A percentile compares a stretch with the other conserved stretches of the same genome.
These are phyloP conservation scores for Nebria brevicollis DNA, from an alignment of 2,888 invertebrate genomes.

Conservation along the genomic window DNA sequence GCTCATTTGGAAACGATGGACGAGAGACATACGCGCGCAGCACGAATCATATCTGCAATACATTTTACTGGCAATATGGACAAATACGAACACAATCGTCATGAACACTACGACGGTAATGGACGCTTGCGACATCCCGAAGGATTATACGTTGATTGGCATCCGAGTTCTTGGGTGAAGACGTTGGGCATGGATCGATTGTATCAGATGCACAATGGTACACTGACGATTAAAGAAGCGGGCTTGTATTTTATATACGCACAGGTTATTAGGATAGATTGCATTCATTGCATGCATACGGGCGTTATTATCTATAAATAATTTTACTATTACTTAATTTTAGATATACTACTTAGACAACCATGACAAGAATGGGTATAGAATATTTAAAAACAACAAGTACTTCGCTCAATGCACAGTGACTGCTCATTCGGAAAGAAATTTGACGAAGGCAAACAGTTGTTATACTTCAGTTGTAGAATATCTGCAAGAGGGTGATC, in stretches of 20 bases:
- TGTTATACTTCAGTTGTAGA: constrained; percentile 78
- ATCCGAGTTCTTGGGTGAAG: constrained; percentile 71
- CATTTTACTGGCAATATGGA: constrained; percentile 74
- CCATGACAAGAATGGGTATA: constrained; percentile 80
- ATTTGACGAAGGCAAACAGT: constrained; percentile 73
- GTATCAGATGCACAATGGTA: constrained; percentile 72
- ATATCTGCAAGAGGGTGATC: constrained; percentile 72
- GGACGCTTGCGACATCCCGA: constrained; percentile 73
- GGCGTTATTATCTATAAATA: no score
- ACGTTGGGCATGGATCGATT: constrained; percentile 70
- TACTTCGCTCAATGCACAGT: constrained; percentile 79
- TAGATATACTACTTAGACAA: constrained; percentile 83
- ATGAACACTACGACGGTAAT: constrained; percentile 72
- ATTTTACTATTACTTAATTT: constrained; percentile 51
- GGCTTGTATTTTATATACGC: constrained; percentile 83
- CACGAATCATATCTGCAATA: constrained; percentile 64
- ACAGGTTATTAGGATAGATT: constrained; percentile 68
- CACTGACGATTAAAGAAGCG: constrained; percentile 73
- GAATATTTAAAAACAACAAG: constrained; percentile 73
- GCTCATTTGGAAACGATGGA: constrained; percentile 49
- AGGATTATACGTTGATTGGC: constrained; percentile 75
- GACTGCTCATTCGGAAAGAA: constrained; percentile 68
- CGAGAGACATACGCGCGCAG: constrained; percentile 48
- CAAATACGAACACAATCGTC: constrained; percentile 66
- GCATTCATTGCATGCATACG: background rate